Conservation (phyloP, 2,113 vertebrate species). For the Pelecanus crispus region DNA sequence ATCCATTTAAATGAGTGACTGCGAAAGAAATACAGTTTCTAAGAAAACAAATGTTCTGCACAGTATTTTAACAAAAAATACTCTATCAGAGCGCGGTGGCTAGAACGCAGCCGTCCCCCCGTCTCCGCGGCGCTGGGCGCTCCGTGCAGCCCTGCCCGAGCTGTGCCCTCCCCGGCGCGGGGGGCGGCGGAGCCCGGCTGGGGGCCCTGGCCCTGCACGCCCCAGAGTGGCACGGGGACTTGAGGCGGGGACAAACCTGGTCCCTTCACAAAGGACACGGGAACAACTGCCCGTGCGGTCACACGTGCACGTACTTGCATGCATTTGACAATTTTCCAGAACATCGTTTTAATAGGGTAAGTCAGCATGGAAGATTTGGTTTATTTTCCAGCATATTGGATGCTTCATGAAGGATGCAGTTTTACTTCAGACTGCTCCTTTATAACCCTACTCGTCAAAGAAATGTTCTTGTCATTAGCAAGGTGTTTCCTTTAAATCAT, state of each 20-base stretch:
- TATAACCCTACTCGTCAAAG: background rate
- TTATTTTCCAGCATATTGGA: conserved; percentile 58
- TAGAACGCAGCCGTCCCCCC: rapidly evolving
- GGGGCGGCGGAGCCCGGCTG: background rate
- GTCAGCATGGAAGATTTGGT: conserved; percentile 26
- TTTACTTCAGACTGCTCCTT: background rate
- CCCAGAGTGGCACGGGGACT: rapidly evolving
- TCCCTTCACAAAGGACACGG: rapidly evolving
- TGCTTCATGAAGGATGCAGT: conserved; percentile 51
- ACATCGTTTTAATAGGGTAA: background rate
- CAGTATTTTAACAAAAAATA: background rate
- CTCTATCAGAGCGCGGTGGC: rapidly evolving
- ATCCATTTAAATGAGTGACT: conserved; percentile 36
- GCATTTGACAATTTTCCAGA: background rate
- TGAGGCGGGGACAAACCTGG: background rate
- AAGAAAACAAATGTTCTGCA: background rate
- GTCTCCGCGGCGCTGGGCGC: rapidly evolving
- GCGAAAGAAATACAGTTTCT: background rate
- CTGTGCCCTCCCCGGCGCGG: background rate
- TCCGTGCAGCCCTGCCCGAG: rapidly evolving
- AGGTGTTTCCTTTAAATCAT: conserved; percentile 46
- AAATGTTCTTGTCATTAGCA: conserved; percentile 42
- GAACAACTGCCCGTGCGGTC: rapidly evolving
- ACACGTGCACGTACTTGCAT: rapidly evolving
- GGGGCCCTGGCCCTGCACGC: background rate